Evolutionary conservation across 1,140 invertebrate species (phyloP).

Genomic region (Cydia pomonella): DNA sequence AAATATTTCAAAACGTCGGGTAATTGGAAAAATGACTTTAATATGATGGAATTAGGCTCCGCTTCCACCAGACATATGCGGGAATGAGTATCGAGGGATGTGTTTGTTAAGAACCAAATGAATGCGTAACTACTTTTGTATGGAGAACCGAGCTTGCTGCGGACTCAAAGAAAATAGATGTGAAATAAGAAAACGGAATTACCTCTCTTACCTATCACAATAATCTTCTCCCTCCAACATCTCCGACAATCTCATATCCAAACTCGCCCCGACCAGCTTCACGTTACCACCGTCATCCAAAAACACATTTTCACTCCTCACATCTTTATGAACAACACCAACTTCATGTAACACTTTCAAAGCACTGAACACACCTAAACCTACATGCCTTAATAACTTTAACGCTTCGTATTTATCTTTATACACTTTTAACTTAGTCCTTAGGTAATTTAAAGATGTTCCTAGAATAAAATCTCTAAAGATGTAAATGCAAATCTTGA

Average conservation of each 20-base stretch:
- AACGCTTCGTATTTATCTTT: slow-evolving; percentile 80
- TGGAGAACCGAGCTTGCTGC: too few relatives aligned
- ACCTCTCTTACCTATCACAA: slow-evolving; percentile 62
- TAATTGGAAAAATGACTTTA: too few relatives aligned
- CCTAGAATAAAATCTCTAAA: slow-evolving; percentile 84
- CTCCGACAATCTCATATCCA: slow-evolving; percentile 61
- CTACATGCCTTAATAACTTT: slow-evolving; percentile 83
- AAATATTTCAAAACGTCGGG: too few relatives aligned
- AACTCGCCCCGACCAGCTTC: slow-evolving; percentile 59
- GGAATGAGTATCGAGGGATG: too few relatives aligned
- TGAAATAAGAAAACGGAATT: slow-evolving; percentile 34
- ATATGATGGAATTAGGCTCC: too few relatives aligned
- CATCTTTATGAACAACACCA: slow-evolving; percentile 61
- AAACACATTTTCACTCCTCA: slow-evolving; percentile 66
- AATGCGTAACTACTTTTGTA: too few relatives aligned
- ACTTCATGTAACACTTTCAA: slow-evolving; percentile 77
- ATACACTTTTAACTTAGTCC: slow-evolving; percentile 48
- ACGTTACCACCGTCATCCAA: slow-evolving; percentile 60
- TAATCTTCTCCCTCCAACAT: slow-evolving; percentile 57
- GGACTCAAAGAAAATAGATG: background rate
- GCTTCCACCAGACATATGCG: too few relatives aligned
- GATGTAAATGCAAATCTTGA: slow-evolving; percentile 77
- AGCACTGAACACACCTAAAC: slow-evolving; percentile 83
- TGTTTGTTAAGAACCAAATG: too few relatives aligned
- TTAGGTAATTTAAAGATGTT: slow-evolving; percentile 55